Percentiles rank a stretch among this genome's conserved stretches.
Evolutionary conservation across 2,888 invertebrate genomes (phyloP).

Genomic region (Patella depressa): DNA sequence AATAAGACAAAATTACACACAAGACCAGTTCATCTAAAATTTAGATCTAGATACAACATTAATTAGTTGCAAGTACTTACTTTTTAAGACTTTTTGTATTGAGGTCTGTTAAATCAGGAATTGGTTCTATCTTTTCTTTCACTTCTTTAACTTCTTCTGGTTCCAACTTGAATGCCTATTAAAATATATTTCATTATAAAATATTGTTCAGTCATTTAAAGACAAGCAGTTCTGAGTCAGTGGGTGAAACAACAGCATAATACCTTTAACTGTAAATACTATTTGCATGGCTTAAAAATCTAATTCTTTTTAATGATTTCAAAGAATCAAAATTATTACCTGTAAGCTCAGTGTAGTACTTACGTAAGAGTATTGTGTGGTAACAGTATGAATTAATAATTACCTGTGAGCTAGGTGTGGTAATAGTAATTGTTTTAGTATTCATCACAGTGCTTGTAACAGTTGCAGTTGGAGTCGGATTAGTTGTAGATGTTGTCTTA

Average conservation of each 20-base stretch:
- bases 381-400: conserved; percentile 2
- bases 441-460: not conserved
- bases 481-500: conserved; percentile 11
- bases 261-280: no score
- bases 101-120: conserved; percentile 64
- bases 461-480: not conserved
- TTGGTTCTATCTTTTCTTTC: conserved; percentile 42
- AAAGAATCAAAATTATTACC: no score
- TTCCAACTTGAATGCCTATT: conserved; percentile 17
- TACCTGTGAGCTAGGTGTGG: not conserved
- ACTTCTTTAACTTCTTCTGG: conserved; percentile 1
- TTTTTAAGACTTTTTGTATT: conserved; percentile 54
- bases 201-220: no score
- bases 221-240: no score
- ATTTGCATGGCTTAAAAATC: no score
- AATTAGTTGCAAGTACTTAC: conserved; percentile 51
- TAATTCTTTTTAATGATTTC: no score
- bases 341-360: no score
- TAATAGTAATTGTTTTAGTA: not conserved
- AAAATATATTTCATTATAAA: not conserved
- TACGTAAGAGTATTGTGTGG: not conserved
- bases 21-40: no score
- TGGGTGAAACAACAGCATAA: no score
- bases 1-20: no score
- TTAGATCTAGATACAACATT: not conserved